phyloP scores from a whole-genome alignment of 2,797 vertebrate genomes.

The Chelon auratus region DNA sequence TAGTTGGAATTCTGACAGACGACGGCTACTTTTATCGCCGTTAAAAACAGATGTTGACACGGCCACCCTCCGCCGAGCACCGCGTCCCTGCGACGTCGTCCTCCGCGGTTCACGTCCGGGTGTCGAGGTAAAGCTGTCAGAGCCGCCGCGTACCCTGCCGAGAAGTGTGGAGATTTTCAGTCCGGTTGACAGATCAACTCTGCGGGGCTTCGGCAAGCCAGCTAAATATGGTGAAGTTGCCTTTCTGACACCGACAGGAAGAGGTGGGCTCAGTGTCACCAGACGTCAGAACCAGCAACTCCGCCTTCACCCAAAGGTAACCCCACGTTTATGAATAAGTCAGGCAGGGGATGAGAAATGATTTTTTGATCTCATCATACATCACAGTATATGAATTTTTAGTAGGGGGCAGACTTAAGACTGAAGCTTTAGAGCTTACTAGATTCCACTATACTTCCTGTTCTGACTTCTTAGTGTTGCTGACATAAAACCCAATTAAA shows the following conservation, averaged over 20 bases:
- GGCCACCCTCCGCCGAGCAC: slow-evolving; percentile 14
- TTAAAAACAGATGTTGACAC: slow-evolving; percentile 59
- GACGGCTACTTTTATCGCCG: slow-evolving; percentile 67
- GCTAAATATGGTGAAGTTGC: slow-evolving; percentile 88
- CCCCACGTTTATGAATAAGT: slow-evolving; percentile 30
- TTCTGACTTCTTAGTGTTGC: neutral
- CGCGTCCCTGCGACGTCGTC: slow-evolving; percentile 32
- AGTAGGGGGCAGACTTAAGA: neutral
- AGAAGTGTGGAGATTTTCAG: slow-evolving; percentile 56
- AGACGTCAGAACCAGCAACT: slow-evolving; percentile 67
- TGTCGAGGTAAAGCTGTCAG: slow-evolving; percentile 53
- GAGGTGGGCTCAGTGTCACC: slow-evolving; percentile 65
- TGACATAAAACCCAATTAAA: neutral
- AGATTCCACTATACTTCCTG: neutral
- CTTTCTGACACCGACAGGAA: slow-evolving; percentile 84
- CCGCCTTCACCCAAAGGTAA: slow-evolving; percentile 60
- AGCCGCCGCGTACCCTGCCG: slow-evolving; percentile 32
- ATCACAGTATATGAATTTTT: neutral
- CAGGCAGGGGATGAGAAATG: neutral
- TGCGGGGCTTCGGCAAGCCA: slow-evolving; percentile 75
- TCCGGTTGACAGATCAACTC: slow-evolving; percentile 79
- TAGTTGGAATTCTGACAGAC: slow-evolving; percentile 73
- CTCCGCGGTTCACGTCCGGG: neutral
- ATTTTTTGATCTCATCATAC: neutral
- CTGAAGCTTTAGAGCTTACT: neutral